Conservation (phyloP, 2,888 invertebrate species). For the Camponotus fellah region DNA sequence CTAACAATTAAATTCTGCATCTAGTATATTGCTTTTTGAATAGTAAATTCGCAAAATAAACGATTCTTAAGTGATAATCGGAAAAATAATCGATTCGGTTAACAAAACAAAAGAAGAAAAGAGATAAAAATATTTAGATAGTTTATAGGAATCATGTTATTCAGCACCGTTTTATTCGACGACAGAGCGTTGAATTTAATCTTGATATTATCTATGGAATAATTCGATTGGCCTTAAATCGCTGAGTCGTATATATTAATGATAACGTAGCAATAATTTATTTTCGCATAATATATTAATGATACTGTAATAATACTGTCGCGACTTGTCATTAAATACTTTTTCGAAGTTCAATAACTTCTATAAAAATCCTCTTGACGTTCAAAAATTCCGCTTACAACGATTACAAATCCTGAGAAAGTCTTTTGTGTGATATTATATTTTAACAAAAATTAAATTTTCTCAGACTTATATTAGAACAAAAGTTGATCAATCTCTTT, state of each 20-base stretch:
- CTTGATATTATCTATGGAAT: background rate
- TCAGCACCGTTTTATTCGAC: background rate
- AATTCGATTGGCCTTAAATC: background rate
- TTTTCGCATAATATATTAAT: background rate
- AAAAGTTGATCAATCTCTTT: too few relatives aligned
- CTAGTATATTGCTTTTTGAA: background rate
- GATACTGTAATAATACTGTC: conserved; percentile 23
- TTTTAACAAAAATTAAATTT: too few relatives aligned
- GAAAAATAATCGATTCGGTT: background rate
- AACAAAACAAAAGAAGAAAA: background rate
- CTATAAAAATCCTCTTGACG: background rate
- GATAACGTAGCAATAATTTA: background rate
- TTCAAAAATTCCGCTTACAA: background rate
- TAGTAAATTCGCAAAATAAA: background rate
- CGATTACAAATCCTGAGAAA: background rate
- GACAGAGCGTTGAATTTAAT: background rate
- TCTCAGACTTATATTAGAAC: too few relatives aligned
- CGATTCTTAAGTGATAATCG: background rate
- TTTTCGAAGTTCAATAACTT: background rate
- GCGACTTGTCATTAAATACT: conserved; percentile 5
- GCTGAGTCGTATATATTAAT: background rate
- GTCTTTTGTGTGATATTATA: background rate
- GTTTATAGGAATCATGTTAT: background rate
- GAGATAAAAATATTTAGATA: background rate
- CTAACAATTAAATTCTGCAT: conserved; percentile 11